phyloP scores from a whole-genome alignment of 1,140 invertebrate genomes.

The Ceratosolen fusciceps region DNA sequence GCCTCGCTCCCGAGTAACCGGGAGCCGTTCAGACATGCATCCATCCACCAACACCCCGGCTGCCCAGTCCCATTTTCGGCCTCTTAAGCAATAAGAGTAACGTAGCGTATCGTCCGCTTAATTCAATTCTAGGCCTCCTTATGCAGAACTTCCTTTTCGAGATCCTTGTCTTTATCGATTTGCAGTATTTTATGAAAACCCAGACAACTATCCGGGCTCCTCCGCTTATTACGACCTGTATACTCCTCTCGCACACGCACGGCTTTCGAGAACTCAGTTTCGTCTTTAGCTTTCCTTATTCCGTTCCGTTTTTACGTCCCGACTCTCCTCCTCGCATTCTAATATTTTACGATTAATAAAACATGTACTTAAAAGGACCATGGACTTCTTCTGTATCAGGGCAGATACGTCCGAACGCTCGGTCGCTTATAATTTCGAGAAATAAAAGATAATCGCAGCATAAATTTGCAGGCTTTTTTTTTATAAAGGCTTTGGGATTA shows the following conservation, averaged over 20 bases:
- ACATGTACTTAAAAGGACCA: not conserved
- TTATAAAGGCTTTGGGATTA: not conserved
- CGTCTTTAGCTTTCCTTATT: constrained; percentile 2
- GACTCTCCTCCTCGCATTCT: not conserved
- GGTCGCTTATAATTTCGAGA: not conserved
- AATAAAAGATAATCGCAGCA: not conserved
- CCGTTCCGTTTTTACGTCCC: not conserved
- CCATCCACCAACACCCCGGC: no score
- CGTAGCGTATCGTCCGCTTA: no score
- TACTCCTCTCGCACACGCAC: not conserved
- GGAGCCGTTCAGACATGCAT: no score
- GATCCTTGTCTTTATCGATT: constrained; percentile 1
- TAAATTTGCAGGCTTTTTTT: not conserved
- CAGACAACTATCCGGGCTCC: not conserved
- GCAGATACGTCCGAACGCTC: not conserved
- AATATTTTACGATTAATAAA: constrained; percentile 18
- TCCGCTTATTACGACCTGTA: not conserved
- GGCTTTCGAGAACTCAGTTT: not conserved
- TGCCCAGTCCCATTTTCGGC: no score
- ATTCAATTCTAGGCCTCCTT: not conserved
- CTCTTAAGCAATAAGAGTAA: no score
- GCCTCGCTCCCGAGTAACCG: no score
- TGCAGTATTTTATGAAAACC: constrained; percentile 11
- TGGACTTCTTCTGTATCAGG: not conserved
- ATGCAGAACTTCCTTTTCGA: not conserved